These are phyloP conservation scores for Cercopithecus mona DNA, from an alignment of 2,113 vertebrate species.

Conservation along the genomic window DNA sequence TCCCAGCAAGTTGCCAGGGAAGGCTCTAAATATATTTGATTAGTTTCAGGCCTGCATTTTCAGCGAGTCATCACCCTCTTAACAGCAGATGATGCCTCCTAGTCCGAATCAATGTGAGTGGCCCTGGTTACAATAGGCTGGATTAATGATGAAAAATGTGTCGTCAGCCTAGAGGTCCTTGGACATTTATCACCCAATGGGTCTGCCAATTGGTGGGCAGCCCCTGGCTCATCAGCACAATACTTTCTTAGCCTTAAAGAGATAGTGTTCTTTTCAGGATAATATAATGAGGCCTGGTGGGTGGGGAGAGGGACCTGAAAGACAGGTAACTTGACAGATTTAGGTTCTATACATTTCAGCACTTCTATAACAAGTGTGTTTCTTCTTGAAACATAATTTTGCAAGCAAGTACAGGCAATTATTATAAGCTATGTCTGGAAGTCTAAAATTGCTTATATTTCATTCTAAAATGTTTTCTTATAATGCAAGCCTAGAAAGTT, in stretches of 20 bases:
- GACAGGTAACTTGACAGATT: not conserved
- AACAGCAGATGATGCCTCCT: conserved; percentile 92
- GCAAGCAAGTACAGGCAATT: conserved; percentile 13
- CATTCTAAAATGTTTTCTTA: not conserved
- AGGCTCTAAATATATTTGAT: conserved; percentile 84
- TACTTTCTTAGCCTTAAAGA: conserved; percentile 77
- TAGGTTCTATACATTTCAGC: not conserved
- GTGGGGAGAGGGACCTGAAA: not conserved
- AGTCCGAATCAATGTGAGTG: conserved; percentile 93
- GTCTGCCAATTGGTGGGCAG: conserved; percentile 87
- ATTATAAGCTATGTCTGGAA: not conserved
- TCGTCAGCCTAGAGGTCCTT: conserved; percentile 89
- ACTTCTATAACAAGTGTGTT: not conserved
- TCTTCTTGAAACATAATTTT: conserved; percentile 16
- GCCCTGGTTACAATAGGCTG: conserved; percentile 92
- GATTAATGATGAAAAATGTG: conserved; percentile 99
- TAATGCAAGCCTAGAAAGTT: not conserved
- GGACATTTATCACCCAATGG: conserved; percentile 94
- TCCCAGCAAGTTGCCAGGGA: conserved; percentile 76
- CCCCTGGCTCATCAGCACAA: conserved; percentile 83
- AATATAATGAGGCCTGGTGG: conserved; percentile 48
- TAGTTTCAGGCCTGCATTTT: conserved; percentile 87
- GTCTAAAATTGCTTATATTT: not conserved
- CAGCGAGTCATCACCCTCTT: conserved; percentile 88
- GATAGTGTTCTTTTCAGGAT: conserved; percentile 37